A percentile compares a stretch with the other conserved stretches of the same genome.
Conservation (phyloP, 1,140 invertebrate genomes). For the Archivesica marissinica region DNA sequence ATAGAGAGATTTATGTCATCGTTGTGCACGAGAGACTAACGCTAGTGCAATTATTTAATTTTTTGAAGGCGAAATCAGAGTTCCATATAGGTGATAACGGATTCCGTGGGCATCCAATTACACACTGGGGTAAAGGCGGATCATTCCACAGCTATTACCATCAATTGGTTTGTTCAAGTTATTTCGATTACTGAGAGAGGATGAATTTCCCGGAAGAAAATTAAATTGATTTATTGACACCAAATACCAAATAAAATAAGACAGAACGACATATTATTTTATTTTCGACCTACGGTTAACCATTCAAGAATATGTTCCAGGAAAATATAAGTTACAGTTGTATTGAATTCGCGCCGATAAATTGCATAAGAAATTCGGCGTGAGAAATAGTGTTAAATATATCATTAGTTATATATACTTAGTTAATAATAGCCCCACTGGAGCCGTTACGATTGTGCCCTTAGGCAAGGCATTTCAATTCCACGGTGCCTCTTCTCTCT, state of each 20-base stretch:
- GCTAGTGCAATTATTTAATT: constrained; percentile 8
- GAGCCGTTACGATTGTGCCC: too few relatives aligned
- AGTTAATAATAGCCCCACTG: too few relatives aligned
- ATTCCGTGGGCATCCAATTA: constrained; percentile 9
- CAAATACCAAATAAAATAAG: constrained; percentile 32
- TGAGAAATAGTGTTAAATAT: too few relatives aligned
- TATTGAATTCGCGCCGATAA: too few relatives aligned
- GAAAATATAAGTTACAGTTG: too few relatives aligned
- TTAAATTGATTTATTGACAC: constrained; percentile 40
- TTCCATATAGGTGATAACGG: not conserved
- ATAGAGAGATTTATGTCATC: constrained; percentile 13
- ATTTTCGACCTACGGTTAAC: not conserved
- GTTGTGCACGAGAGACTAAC: not conserved
- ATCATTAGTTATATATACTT: too few relatives aligned
- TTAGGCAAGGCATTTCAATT: too few relatives aligned
- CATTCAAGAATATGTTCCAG: not conserved
- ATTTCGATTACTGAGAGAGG: constrained; percentile 1
- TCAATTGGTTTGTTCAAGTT: constrained; percentile 42
- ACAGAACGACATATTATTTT: constrained; percentile 15
- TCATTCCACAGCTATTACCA: constrained; percentile 4
- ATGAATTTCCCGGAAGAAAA: constrained; percentile 30
- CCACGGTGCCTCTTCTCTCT: too few relatives aligned
- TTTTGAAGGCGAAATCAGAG: constrained; percentile 40
- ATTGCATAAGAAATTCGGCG: too few relatives aligned
- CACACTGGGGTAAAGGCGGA: constrained; percentile 2